Base-by-base conservation (phyloP, 2,113 vertebrate genomes). In the Seriola rivoliana region DNA sequence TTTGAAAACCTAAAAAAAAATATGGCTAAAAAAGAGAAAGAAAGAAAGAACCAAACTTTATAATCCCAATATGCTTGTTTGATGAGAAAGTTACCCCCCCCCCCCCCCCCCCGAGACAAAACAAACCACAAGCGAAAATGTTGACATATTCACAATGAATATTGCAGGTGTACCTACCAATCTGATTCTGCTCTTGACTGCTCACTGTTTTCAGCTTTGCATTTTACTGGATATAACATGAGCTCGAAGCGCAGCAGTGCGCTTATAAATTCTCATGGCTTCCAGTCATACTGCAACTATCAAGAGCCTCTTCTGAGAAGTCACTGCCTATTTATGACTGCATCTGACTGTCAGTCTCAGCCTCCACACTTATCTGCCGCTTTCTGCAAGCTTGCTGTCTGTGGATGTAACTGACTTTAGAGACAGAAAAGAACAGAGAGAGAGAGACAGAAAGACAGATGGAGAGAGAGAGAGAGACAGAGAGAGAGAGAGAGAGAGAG, bases 201-300 rank as follows among this genome's bases (percentile, higher is more conserved):
- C 62, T 80, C 62, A 32, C 68, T 29, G 10, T n/a, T 60, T 8
- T 32, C 36, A 32, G 64, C 60, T 69, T 75, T 68, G 78, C 79
- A 70, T 77, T 69, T 86, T 81, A 85, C 85, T 88, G 88, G 74
- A 73, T 84, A 36, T 55, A 84, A 57, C 78, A 65, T 54, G 19
- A 76, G 77, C 77, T 71, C 68, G 38, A 78, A 62, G 42, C 4
- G 52, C 64, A 38, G 69, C 71, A 19, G 54, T 23, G 11, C 44
- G 16, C 38, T 60, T 25, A 73, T 81, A 13, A 8, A 60, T 78
- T 91, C 85, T 85, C 87, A 87, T 25, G 71, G 72, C 75, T 87
- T 90, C 84, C 88, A 94, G 93, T 94, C 90, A 93, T 91, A 90
- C 88, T 89, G 89, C 90, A 87, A 93, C 90, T 80, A 90, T 59